Evolutionary conservation across 2,113 vertebrate genomes (phyloP).

Genomic region (Eudorcas thomsonii): DNA sequence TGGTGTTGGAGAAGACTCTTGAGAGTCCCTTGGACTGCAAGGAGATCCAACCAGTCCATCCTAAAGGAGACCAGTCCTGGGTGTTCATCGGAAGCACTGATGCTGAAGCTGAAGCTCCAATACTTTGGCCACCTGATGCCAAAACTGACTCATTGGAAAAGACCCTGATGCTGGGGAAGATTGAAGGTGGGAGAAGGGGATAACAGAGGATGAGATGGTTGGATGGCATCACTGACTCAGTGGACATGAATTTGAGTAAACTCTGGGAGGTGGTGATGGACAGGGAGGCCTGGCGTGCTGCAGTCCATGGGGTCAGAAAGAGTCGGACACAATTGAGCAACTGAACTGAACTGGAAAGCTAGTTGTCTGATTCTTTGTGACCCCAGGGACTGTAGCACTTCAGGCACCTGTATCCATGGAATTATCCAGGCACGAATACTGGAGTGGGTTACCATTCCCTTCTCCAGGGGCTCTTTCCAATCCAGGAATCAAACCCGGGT

Average conservation of each 20-base stretch:
- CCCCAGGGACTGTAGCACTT: neutral
- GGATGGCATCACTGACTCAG: neutral
- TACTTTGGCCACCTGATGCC: neutral
- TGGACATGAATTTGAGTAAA: neutral
- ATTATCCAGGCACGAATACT: neutral
- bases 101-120: neutral
- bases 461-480: neutral
- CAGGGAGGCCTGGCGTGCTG: neutral
- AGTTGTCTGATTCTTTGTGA: neutral
- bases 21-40: neutral
- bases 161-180: neutral
- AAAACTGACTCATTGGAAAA: neutral
- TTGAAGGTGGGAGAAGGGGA: neutral
- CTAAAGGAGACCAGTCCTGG: neutral
- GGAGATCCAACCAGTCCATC: neutral
- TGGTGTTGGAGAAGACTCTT: neutral
- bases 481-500: accelerated
- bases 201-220: neutral
- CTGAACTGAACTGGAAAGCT: neutral
- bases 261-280: neutral
- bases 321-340: accelerated
- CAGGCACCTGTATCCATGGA: neutral
- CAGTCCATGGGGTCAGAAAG: neutral
- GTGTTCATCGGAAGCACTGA: neutral
- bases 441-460: neutral